Evolutionary conservation across 2,888 invertebrate species (phyloP), one percentile per base, ranked within the genome.

Genomic region (Leptinotarsa haldemani): DNA sequence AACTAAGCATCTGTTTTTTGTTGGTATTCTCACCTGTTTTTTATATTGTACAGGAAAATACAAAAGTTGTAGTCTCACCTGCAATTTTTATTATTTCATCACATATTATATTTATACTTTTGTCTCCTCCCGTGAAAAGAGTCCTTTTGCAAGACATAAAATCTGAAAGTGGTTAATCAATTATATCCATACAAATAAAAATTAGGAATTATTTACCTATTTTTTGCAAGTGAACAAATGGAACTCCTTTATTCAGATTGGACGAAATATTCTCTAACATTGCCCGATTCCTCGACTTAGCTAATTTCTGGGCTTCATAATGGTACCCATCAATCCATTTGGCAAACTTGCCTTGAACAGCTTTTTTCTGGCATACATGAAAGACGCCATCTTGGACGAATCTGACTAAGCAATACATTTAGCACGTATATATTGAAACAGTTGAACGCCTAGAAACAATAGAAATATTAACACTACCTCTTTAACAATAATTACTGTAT

Each of bases 71-170:
- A 30, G 30, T 61, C 61, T 61, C 12, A 61, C 61, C 61, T 30
- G 61, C 61, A 61, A 16, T 61, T 61, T 61, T 61, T 61, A 61
- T 15, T 30, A 61, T n/a, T 61, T 61, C 16, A 61, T 61, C 18
- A 4, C 4, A 4, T 30, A 61, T 30, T 15, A 25, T 16, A 30
- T 61, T 61, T 30, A 61, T 61, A 30, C 16, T n/a, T 61, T 30
- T 61, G 61, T 30, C 25, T 58, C 58, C 25, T 13, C 16, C 16
- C 48, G 48, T 48, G 48, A 15, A 48, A 48, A 48, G 12, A 48
- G 48, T 22, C 15, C 25, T 15, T 58, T 58, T 25, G 61, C 61
- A 30, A 61, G 4, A 61, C 15, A 16, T 61, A n/a, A 16, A 61
- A 30, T 61, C 61, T 61, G 61, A 61, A 61, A 61, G 3, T 30